These are phyloP conservation scores for Cebidichthys violaceus DNA, from an alignment of 2,113 vertebrate species.

Conservation along the genomic window DNA sequence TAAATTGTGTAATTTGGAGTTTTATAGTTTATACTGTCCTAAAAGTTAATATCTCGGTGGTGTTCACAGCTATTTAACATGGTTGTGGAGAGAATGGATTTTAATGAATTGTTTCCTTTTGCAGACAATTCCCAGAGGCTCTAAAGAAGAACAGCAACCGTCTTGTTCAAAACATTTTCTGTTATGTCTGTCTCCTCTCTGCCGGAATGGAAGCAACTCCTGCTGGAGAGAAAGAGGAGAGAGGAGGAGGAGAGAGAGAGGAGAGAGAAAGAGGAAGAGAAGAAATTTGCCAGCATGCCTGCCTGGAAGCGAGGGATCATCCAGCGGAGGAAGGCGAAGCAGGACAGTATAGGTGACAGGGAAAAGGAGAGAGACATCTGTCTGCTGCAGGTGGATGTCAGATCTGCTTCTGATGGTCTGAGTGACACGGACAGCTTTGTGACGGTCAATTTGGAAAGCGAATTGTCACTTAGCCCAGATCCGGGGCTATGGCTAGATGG, in stretches of 20 bases:
- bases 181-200: slow-evolving; percentile 84
- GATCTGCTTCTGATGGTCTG: slow-evolving; percentile 48
- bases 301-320: slow-evolving; percentile 92
- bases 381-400: slow-evolving; percentile 59
- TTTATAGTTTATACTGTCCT: not conserved
- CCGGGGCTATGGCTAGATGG: slow-evolving; percentile 63
- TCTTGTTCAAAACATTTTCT: slow-evolving; percentile 30
- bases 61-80: not conserved
- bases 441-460: slow-evolving; percentile 51
- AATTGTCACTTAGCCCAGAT: slow-evolving; percentile 66
- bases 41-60: not conserved
- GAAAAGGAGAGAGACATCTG: slow-evolving; percentile 60
- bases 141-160: not conserved
- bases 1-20: not conserved
- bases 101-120: not conserved
- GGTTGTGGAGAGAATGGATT: not conserved
- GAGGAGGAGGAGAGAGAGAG: slow-evolving; percentile 87
- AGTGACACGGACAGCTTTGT: slow-evolving; percentile 66
- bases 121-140: slow-evolving; percentile 42
- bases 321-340: slow-evolving; percentile 87
- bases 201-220: slow-evolving; percentile 91
- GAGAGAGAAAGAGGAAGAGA: slow-evolving; percentile 85
- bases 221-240: slow-evolving; percentile 87
- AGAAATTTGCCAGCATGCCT: slow-evolving; percentile 89
- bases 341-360: slow-evolving; percentile 76